These are phyloP conservation scores for Bilobella aurantiaca DNA, from an alignment of 1,140 invertebrate species.

Conservation along the genomic window DNA sequence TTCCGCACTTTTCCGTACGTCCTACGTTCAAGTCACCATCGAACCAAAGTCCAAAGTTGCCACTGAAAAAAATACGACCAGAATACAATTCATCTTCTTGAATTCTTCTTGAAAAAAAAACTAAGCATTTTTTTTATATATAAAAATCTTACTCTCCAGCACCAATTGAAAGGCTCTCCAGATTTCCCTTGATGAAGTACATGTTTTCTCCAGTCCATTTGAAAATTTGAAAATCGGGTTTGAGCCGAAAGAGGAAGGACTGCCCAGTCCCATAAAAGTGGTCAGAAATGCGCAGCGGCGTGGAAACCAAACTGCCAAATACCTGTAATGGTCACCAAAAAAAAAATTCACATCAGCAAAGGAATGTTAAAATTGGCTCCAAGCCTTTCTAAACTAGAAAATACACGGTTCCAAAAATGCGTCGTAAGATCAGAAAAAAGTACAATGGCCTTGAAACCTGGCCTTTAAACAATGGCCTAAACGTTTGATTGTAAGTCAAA, in stretches of 20 bases:
- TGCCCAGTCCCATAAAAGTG: slow-evolving; percentile 98
- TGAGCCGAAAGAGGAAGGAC: slow-evolving; percentile 72
- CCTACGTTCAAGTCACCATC: slow-evolving; percentile 86
- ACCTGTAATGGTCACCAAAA: too few species aligned
- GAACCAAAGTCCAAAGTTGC: slow-evolving; percentile 93
- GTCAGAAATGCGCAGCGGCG: slow-evolving; percentile 78
- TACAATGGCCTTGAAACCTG: too few species aligned
- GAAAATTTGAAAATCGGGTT: slow-evolving; percentile 69
- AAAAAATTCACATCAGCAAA: too few species aligned
- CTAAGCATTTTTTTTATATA: too few species aligned
- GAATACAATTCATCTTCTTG: too few species aligned
- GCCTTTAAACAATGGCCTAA: too few species aligned
- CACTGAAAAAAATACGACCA: slow-evolving; percentile 57
- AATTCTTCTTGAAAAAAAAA: too few species aligned
- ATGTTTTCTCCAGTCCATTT: slow-evolving; percentile 97
- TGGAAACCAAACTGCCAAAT: slow-evolving; percentile 92
- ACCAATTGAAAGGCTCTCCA: slow-evolving; percentile 88
- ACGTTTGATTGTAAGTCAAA: too few species aligned
- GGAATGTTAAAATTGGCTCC: too few species aligned
- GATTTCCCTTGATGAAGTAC: slow-evolving; percentile 95
- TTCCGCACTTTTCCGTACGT: slow-evolving; percentile 83
- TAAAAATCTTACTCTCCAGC: slow-evolving; percentile 96
- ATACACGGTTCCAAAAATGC: too few species aligned
- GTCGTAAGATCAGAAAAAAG: too few species aligned
- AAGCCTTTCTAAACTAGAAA: too few species aligned